Evolutionary conservation across 2,113 vertebrate species (phyloP), one percentile per base, ranked within the genome.

Genomic region (Orcinus orca): DNA sequence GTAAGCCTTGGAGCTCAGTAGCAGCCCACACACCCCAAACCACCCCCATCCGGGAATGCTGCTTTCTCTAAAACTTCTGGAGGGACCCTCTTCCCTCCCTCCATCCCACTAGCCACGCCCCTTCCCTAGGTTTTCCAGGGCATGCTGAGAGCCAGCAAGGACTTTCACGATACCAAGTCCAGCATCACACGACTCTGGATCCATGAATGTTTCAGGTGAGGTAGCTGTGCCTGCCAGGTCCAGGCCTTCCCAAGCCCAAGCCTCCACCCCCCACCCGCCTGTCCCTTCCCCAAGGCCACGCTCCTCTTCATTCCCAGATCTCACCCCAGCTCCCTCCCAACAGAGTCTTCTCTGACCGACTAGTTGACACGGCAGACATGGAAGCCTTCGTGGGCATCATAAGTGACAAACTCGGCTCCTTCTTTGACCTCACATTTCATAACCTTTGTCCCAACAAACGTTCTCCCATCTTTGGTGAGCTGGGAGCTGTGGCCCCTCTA

Each of bases 341-440:
- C 97, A 99, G 99, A 97, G 99, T 99, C 91, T 99, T 99, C 97
- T 99, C 99, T 1, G 99, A 99, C 94, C 99, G 99, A 1, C 98
- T 99, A 68, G 98, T 99, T 67, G 99, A 99, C 33, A 82, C 96
- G 0, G 68, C 95, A 53, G 99, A 99, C 97, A 97, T 93, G 95
- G 99, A 99, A 60, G 98, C 98, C n/a, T 99, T 99, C 47, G 25
- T 98, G 68, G 92, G 67, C 65, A 97, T 99, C 81, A 65, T 99
- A 77, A 98, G 98, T 4, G 99, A 99, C 93, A 99, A 99, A 91
- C 98, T 99, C 17, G 99, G 97, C 74, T 98, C 98, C 20, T 97
- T 98, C 87, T 99, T 99, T 62, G 98, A 99, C 98, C 97, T 99
- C 91, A 99, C 98, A 0, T 99, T 99, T 95, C 99, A 99, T 97